Evolutionary conservation across 2,888 invertebrate species (phyloP).

Genomic region (Galerucella pusilla): DNA sequence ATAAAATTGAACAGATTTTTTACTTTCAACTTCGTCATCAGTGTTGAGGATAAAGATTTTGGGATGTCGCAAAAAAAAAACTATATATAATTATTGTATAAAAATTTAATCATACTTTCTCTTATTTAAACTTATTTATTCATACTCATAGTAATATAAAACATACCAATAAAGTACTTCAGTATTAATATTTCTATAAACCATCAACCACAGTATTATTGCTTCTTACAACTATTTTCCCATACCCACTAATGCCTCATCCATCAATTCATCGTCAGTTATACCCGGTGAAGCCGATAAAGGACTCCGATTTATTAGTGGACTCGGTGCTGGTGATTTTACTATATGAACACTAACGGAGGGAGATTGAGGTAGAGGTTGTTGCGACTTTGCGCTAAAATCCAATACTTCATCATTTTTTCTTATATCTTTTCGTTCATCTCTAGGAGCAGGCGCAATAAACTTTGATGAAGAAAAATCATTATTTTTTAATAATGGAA

Average conservation of each 20-base stretch:
- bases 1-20: too few relatives aligned
- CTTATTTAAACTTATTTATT: not conserved
- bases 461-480: conserved; percentile 65
- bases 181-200: not conserved
- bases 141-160: not conserved
- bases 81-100: not conserved
- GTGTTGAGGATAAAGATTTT: not conserved
- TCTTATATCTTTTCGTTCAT: conserved; percentile 49
- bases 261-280: conserved; percentile 91
- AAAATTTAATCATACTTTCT: conserved; percentile 7
- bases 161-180: conserved; percentile 8
- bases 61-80: not conserved
- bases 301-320: conserved; percentile 74
- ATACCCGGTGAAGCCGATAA: conserved; percentile 83
- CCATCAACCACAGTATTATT: not conserved
- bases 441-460: conserved; percentile 61
- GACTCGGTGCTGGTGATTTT: conserved; percentile 80
- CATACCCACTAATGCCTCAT: conserved; percentile 84
- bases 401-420: conserved; percentile 71
- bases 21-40: too few relatives aligned
- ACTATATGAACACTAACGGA: conserved; percentile 81
- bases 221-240: conserved; percentile 69
- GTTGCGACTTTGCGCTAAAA: conserved; percentile 47
- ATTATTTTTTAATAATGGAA: conserved; percentile 60
- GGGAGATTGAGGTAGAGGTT: conserved; percentile 69